Evolutionary conservation across 92 coral and sea anemone genomes (phyloP), one percentile per base, ranked within the genome.

Genomic region (Epizoanthus ramosus): DNA sequence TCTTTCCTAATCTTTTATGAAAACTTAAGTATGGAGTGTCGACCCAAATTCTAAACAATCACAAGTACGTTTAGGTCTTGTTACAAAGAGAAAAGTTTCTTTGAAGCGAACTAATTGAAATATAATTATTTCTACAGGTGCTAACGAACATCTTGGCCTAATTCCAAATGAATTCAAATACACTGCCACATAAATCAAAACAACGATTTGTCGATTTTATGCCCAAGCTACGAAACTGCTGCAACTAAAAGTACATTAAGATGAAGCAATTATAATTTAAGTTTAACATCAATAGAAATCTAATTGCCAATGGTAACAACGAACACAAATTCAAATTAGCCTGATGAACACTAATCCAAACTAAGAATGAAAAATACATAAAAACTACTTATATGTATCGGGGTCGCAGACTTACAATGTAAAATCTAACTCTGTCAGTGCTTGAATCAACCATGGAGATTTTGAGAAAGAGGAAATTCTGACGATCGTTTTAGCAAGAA

Each of bases 71-170:
- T 47, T 8, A 47, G 54, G 54, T 47, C 54, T 47, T 47, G 0
- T 8, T 12, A 10, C 54, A 47, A 6, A 43, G 9, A 43, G 50
- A 0, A 43, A 43, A 43, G 8, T 43, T 63, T 63, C 31, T 63
- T 63, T 63, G 35, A 63, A 43, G 68, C 28, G 23, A 22, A 64
- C 69, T 64, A 64, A 64, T 64, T 64, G 69, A 24, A 64, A 64
- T 24, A 64, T 33, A 64, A 64, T 64, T 25, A 25, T 64, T 64
- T 24, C 10, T 24, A 12, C 69, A 64, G 41, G 69, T 64, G 69
- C 22, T 8, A 33, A 64, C 69, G 28, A 58, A 58, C 63, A 64
- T 12, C 18, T 23, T 64, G 69, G 41, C 69, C 18, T 25, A 4
- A 25, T 16, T 64, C 39, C 69, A 25, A 64, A 3, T 25, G 6